Evolutionary conservation across 2,888 invertebrate genomes (phyloP).

Genomic region (Apodemia duryi): DNA sequence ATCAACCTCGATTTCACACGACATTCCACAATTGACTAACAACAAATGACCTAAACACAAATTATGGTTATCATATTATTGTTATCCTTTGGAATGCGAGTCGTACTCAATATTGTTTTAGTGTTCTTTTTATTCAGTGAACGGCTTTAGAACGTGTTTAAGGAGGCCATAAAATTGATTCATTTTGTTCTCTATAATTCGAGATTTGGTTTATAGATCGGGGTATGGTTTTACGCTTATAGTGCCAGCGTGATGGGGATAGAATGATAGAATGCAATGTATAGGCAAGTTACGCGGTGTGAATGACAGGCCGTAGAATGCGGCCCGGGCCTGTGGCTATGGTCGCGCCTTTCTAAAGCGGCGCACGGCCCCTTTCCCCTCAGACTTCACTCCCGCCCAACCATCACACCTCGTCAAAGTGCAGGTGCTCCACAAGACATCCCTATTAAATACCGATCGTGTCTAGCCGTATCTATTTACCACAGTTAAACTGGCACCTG

Average conservation of each 20-base stretch:
- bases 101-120: conserved; percentile 52
- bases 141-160: conserved; percentile 49
- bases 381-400: conserved; percentile 56
- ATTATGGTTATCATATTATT: conserved; percentile 71
- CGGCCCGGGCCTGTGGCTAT: conserved; percentile 77
- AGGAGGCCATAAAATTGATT: conserved; percentile 72
- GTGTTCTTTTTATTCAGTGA: conserved; percentile 50
- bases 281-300: conserved; percentile 78
- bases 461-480: conserved; percentile 73
- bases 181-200: conserved; percentile 51
- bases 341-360: conserved; percentile 80
- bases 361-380: conserved; percentile 60
- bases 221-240: conserved; percentile 54
- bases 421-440: conserved; percentile 75
- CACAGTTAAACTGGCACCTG: conserved; percentile 69
- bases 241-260: conserved; percentile 59
- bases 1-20: conserved; percentile 78
- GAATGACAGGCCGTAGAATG: conserved; percentile 80
- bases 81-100: conserved; percentile 69
- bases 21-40: conserved; percentile 80
- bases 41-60: conserved; percentile 79
- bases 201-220: conserved; percentile 4
- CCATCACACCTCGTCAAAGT: conserved; percentile 52
- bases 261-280: conserved; percentile 78
- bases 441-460: conserved; percentile 78